A percentile compares a stretch with the other conserved stretches of the same genome.
phyloP scores from a whole-genome alignment of 2,113 vertebrate species.

The Zosterops lateralis region DNA sequence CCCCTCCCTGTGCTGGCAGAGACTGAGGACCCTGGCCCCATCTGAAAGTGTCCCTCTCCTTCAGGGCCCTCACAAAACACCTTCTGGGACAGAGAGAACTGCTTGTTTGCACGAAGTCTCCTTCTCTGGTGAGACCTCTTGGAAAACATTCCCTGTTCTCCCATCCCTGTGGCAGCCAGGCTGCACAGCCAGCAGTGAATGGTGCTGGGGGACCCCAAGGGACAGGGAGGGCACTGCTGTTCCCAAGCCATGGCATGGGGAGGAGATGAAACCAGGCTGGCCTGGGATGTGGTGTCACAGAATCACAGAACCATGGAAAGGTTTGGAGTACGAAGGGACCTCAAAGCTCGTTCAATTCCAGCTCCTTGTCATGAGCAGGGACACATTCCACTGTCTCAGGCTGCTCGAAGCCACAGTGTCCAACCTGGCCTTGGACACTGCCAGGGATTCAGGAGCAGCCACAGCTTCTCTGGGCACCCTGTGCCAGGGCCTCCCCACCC shows the following conservation, averaged over 20 bases:
- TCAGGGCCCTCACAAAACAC: not conserved
- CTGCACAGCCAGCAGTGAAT: not conserved
- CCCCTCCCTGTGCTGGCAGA: not conserved
- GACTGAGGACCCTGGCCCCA: not conserved
- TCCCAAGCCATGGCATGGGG: not conserved
- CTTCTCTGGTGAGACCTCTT: fast-evolving
- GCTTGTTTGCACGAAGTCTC: not conserved
- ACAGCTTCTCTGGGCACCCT: not conserved
- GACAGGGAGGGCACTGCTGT: not conserved
- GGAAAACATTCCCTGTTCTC: not conserved
- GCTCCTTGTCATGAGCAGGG: not conserved
- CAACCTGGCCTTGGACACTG: not conserved
- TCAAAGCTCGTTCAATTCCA: not conserved
- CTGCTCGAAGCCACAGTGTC: not conserved
- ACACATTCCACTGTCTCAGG: not conserved
- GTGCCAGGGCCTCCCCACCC: not conserved
- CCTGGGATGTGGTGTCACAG: not conserved
- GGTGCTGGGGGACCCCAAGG: fast-evolving
- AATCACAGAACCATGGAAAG: not conserved
- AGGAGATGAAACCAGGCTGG: not conserved
- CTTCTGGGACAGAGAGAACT: not conserved
- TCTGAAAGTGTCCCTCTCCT: not conserved
- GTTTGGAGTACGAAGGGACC: not conserved
- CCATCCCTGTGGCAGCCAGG: not conserved
- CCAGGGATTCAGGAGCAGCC: not conserved